Evolutionary conservation across 2,797 vertebrate genomes (phyloP), one percentile per base, ranked within the genome.

Genomic region (Peromyscus aztecus): DNA sequence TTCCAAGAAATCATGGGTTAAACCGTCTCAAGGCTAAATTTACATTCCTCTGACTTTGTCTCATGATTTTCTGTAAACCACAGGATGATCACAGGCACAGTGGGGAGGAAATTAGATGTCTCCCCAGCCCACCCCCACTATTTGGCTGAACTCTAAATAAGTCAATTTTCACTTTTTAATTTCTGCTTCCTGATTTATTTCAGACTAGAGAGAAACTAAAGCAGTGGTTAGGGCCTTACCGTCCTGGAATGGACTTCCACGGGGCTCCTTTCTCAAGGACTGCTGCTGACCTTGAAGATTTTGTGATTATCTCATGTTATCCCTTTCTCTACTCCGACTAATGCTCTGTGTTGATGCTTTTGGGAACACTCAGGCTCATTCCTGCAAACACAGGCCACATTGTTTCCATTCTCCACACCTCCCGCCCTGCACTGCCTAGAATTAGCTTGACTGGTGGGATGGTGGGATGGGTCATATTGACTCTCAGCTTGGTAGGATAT

Each of bases 41-140:
- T 57, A 9, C 24, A 57, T 87, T 57, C 24, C n/a, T 73, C 14
- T 87, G 49, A 27, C 49, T 29, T 40, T 73, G n/a, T 55, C 65
- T 73, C 34, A 11, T 21, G 23, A 52, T 55, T 87, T 87, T 73
- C 67, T 87, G 21, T 40, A 87, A 87, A 21, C 49, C 29, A 29
- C n/a, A 73, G 49, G 63, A 40, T 40, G 49, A 87, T 71, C 67
- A 73, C 85, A 55, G 23, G 49, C 67, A 87, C 65, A 73, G 49
- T 57, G 67, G 49, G 85, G 49, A 73, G 49, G 85, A 87, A 73
- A 87, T 73, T 73, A 73, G 49, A 73, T 71, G 71, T 87, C n/a
- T 87, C 49, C 13, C 14, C 67, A 71, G 23, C 34, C 67, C 4
- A 37, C 67, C n/a, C 23, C 49, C 34, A 73, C 67, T 40, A 52